Percentiles rank a stretch among this genome's conserved stretches.
These are phyloP conservation scores for Sardina pilchardus DNA, from an alignment of 2,113 vertebrate genomes.

Conservation along the genomic window DNA sequence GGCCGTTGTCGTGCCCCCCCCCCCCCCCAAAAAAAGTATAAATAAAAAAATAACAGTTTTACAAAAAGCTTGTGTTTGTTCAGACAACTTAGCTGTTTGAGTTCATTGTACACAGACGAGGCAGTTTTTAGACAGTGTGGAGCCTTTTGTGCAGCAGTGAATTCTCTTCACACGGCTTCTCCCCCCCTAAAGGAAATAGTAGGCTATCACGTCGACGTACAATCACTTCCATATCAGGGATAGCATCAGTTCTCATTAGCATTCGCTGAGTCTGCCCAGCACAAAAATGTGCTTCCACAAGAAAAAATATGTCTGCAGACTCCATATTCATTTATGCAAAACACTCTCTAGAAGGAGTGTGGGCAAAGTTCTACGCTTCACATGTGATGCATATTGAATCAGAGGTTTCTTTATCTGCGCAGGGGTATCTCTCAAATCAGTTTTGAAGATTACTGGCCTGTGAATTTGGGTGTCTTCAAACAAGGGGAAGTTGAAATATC, in stretches of 20 bases:
- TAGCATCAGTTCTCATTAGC: conserved; percentile 10
- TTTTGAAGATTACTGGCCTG: conserved; percentile 7
- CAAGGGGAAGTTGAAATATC: conserved; percentile 5
- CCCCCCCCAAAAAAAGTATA: background rate
- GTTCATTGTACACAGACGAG: background rate
- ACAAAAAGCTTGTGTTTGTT: background rate
- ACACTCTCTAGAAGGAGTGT: background rate
- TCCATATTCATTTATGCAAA: conserved; percentile 19
- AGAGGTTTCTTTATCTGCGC: background rate
- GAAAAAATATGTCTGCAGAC: conserved; percentile 14
- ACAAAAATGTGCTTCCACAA: conserved; percentile 15
- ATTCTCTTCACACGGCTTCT: background rate
- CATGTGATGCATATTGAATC: conserved; percentile 14
- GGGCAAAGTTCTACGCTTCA: background rate
- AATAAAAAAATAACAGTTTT: background rate
- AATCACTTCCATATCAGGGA: background rate
- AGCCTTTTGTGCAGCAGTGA: background rate
- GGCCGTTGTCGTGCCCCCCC: too few species aligned
- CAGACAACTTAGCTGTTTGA: background rate
- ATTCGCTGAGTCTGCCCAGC: background rate
- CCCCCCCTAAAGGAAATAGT: background rate
- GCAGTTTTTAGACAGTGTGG: background rate
- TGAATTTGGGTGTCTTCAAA: conserved; percentile 4
- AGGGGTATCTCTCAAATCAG: background rate
- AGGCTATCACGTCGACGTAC: background rate